phyloP scores from a whole-genome alignment of 2,113 vertebrate genomes.

The Hyaena hyaena region DNA sequence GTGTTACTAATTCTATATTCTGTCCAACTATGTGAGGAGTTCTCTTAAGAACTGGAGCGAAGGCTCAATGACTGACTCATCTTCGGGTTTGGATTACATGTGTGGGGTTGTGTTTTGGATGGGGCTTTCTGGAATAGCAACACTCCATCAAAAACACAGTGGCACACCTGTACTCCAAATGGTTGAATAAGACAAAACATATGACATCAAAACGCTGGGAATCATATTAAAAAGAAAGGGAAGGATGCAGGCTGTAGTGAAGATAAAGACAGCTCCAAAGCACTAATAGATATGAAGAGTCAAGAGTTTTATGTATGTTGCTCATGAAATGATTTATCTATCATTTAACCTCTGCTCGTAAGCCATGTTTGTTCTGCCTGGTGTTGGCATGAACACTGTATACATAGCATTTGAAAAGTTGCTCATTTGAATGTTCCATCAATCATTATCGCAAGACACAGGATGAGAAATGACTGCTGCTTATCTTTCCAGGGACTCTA shows the following conservation, averaged over 20 bases:
- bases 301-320: conserved; percentile 72
- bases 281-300: conserved; percentile 78
- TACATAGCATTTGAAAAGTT: conserved; percentile 76
- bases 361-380: conserved; percentile 83
- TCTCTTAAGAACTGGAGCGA: conserved; percentile 77
- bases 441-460: conserved; percentile 80
- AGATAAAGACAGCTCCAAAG: conserved; percentile 83
- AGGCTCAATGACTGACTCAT: conserved; percentile 83
- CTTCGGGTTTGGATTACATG: conserved; percentile 87
- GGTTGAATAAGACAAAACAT: conserved; percentile 89
- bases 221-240: conserved; percentile 82
- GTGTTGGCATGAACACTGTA: conserved; percentile 81
- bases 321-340: conserved; percentile 85
- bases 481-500: conserved; percentile 75
- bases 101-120: conserved; percentile 88
- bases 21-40: conserved; percentile 36
- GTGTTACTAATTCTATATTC: conserved; percentile 79
- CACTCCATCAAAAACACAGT: conserved; percentile 90
- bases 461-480: conserved; percentile 79
- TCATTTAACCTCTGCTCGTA: conserved; percentile 84
- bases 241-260: conserved; percentile 76
- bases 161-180: conserved; percentile 91
- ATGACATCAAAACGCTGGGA: conserved; percentile 85
- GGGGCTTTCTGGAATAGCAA: conserved; percentile 88
- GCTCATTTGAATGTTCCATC: conserved; percentile 79